phyloP scores from a whole-genome alignment of 2,888 invertebrate species.

The Tanypteryx hageni region DNA sequence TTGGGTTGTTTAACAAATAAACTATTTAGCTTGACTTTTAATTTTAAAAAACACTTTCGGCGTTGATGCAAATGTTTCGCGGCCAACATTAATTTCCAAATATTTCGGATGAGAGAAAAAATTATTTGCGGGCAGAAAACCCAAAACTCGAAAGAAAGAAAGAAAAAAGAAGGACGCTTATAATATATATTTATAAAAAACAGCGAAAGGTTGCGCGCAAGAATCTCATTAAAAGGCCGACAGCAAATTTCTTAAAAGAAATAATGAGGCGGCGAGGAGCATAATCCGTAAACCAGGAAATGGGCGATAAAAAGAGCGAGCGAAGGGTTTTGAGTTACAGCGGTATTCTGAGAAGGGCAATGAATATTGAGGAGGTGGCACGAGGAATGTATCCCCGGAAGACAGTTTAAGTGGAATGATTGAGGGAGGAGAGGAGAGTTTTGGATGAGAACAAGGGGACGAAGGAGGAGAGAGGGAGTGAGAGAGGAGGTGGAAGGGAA shows the following conservation, averaged over 20 bases:
- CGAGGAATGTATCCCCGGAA: conserved; percentile 4
- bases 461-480: neutral
- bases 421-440: neutral
- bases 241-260: conserved; percentile 14
- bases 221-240: conserved; percentile 23
- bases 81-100: too few species aligned
- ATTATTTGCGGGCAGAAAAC: too few species aligned
- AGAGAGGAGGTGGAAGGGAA: neutral
- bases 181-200: too few species aligned
- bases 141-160: too few species aligned
- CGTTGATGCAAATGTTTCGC: too few species aligned
- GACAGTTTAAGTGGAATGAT: neutral
- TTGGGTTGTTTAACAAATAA: too few species aligned
- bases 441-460: neutral
- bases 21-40: too few species aligned
- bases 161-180: too few species aligned
- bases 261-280: conserved; percentile 19
- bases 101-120: too few species aligned
- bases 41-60: too few species aligned
- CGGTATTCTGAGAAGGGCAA: neutral
- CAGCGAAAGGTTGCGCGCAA: too few species aligned
- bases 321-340: conserved; percentile 18
- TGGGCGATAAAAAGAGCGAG: neutral
- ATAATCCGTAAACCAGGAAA: conserved; percentile 19
- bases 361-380: conserved; percentile 28